Percentiles rank a stretch among this genome's conserved stretches.
Evolutionary conservation across 2,113 vertebrate species (phyloP).

Genomic region (Rhinoderma darwinii): DNA sequence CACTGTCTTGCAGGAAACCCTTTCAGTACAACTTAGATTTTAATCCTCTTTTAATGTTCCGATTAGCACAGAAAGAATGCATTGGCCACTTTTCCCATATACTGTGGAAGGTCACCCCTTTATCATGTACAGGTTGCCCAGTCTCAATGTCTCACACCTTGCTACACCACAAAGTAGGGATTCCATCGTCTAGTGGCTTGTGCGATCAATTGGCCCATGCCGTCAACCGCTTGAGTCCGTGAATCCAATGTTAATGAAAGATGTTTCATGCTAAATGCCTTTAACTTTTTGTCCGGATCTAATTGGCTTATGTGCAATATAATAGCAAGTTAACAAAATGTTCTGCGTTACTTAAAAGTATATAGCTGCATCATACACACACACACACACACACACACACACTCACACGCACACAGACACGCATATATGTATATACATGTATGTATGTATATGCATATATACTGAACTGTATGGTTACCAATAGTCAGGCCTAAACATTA

Average conservation of each 20-base stretch:
- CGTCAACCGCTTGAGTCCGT: conserved; percentile 9
- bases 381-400: too few species aligned
- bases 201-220: conserved; percentile 29
- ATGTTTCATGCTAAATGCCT: conserved; percentile 39
- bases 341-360: conserved; percentile 1
- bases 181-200: neutral
- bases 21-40: conserved; percentile 62
- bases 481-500: neutral
- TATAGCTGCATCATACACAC: neutral
- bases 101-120: conserved; percentile 50
- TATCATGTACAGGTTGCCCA: conserved; percentile 55
- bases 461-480: neutral
- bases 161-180: neutral
- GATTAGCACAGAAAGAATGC: conserved; percentile 57
- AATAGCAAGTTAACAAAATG: neutral
- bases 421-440: too few species aligned
- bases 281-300: conserved; percentile 17
- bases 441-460: neutral
- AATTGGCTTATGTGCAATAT: conserved; percentile 37
- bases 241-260: conserved; percentile 18
- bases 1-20: conserved; percentile 62
- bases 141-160: conserved; percentile 7
- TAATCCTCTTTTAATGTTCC: conserved; percentile 57
- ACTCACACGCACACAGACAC: too few species aligned
- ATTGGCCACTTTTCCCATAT: conserved; percentile 60